A percentile compares a stretch with the other conserved stretches of the same genome.
Evolutionary conservation across 2,888 invertebrate species (phyloP).

Genomic region (Actias luna): DNA sequence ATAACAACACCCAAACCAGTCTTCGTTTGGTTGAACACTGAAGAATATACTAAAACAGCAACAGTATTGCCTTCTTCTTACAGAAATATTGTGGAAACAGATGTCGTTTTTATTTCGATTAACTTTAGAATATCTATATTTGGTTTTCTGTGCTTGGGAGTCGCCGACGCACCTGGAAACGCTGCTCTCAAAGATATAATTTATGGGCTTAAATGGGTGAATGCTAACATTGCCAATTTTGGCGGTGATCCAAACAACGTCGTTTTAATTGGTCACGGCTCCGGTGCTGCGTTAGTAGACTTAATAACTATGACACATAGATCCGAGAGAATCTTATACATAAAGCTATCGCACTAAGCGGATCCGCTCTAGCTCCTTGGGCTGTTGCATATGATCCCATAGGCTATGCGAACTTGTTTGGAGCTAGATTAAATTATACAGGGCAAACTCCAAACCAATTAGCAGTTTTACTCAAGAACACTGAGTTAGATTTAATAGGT

Average conservation of each 20-base stretch:
- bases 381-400: conserved; percentile 67
- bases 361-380: conserved; percentile 67
- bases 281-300: conserved; percentile 84
- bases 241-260: conserved; percentile 84
- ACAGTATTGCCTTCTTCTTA: conserved; percentile 55
- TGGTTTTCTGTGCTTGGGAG: conserved; percentile 85
- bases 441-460: conserved; percentile 43
- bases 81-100: conserved; percentile 83
- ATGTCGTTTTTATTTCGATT: conserved; percentile 84
- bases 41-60: conserved; percentile 51
- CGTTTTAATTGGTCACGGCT: conserved; percentile 90
- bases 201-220: conserved; percentile 88
- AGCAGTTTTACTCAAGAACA: conserved; percentile 44
- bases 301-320: conserved; percentile 59
- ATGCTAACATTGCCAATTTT: too few relatives aligned
- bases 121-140: conserved; percentile 89
- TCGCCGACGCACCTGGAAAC: conserved; percentile 87
- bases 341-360: conserved; percentile 66
- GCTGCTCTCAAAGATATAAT: conserved; percentile 92
- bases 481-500: conserved; percentile 46
- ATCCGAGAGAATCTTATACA: conserved; percentile 51
- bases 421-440: conserved; percentile 49
- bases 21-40: too few relatives aligned
- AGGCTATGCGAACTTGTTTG: conserved; percentile 52
- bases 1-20: conserved; percentile 56